phyloP scores from a whole-genome alignment of 2,888 invertebrate genomes.

The Coenonympha glycerion region DNA sequence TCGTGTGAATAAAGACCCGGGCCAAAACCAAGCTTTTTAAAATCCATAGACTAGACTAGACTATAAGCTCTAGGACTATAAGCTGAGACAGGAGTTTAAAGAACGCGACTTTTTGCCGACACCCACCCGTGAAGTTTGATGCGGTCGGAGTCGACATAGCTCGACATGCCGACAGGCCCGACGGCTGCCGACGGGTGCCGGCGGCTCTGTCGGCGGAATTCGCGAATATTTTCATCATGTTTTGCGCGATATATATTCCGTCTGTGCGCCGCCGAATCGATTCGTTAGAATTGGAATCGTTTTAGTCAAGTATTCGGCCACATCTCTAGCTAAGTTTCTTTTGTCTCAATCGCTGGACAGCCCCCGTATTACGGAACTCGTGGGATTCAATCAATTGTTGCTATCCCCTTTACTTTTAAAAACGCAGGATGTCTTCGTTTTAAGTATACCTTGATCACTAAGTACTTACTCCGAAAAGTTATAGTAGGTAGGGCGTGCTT shows the following conservation, averaged over 20 bases:
- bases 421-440: too few species aligned
- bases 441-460: too few species aligned
- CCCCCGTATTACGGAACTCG: not conserved
- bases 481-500: too few species aligned
- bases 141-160: conserved; percentile 49
- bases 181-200: conserved; percentile 52
- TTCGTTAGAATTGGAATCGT: conserved; percentile 46
- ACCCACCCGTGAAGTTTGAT: conserved; percentile 62
- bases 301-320: conserved; percentile 38
- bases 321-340: conserved; percentile 37
- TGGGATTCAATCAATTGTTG: not conserved
- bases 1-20: too few species aligned
- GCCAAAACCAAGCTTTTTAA: too few species aligned
- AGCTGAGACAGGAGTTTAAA: conserved; percentile 18
- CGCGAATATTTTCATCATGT: conserved; percentile 53
- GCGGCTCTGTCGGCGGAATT: conserved; percentile 47
- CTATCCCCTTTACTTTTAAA: too few species aligned
- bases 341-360: conserved; percentile 49
- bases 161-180: conserved; percentile 50
- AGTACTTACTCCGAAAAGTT: too few species aligned
- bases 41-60: not conserved
- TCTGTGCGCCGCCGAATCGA: conserved; percentile 50
- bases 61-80: not conserved
- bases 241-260: conserved; percentile 60
- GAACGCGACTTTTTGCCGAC: conserved; percentile 47